Percentiles rank a stretch among this genome's conserved stretches.
Conservation (phyloP, 2,888 invertebrate species). For the Philonicus albiceps region DNA sequence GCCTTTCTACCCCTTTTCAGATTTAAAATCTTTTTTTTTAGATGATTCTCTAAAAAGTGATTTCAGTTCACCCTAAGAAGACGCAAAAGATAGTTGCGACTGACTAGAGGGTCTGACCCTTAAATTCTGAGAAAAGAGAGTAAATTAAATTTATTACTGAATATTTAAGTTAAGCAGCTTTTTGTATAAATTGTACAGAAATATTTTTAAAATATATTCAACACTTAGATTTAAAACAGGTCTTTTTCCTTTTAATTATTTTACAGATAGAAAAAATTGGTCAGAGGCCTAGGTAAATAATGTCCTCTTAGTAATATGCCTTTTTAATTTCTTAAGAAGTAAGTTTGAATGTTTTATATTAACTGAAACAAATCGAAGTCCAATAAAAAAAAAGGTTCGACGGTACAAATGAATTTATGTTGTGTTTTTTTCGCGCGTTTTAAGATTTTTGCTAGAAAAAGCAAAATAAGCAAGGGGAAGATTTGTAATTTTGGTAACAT, state of each 20-base stretch:
- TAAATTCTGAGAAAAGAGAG: not conserved
- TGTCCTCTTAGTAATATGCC: not conserved
- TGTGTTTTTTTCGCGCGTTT: too few species aligned
- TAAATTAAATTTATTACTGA: not conserved
- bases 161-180: constrained; percentile 10
- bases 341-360: not conserved
- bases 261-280: not conserved
- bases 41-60: not conserved
- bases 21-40: not conserved
- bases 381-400: not conserved
- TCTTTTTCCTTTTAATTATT: not conserved
- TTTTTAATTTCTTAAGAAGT: not conserved
- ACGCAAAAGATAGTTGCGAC: too few species aligned
- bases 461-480: not conserved
- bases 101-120: not conserved
- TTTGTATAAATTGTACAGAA: constrained; percentile 38
- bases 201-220: constrained; percentile 36
- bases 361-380: not conserved
- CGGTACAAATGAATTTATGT: too few species aligned
- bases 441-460: not conserved
- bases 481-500: too few species aligned
- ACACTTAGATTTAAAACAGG: constrained; percentile 2
- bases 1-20: not conserved
- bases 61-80: not conserved
- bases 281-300: too few species aligned